A percentile compares a stretch with the other conserved stretches of the same genome.
Evolutionary conservation across 1,140 invertebrate genomes (phyloP).

Genomic region (Oedothorax gibbosus): DNA sequence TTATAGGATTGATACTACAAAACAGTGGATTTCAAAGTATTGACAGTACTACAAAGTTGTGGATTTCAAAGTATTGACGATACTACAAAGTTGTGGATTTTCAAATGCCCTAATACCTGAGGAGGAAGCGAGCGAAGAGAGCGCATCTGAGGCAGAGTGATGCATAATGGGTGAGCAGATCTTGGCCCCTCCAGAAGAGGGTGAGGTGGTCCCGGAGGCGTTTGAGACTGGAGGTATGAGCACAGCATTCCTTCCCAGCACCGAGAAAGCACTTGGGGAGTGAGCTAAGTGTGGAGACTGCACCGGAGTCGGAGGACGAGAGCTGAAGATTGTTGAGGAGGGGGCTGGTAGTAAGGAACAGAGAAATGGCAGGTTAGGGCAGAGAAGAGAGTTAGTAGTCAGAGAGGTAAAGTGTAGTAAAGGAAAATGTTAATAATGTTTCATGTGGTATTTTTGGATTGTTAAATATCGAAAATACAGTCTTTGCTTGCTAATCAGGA

Average conservation of each 20-base stretch:
- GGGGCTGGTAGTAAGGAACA: conserved; percentile 34
- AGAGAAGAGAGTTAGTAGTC: neutral
- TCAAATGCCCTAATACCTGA: conserved; percentile 33
- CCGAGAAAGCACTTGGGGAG: conserved; percentile 60
- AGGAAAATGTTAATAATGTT: neutral
- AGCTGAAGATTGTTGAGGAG: conserved; percentile 52
- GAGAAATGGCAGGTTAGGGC: neutral
- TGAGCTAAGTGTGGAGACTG: conserved; percentile 59
- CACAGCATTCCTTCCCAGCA: conserved; percentile 56
- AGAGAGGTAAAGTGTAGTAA: neutral
- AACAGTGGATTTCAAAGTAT: too few relatives aligned
- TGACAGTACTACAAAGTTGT: too few relatives aligned
- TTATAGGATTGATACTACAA: too few relatives aligned
- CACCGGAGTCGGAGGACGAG: conserved; percentile 52
- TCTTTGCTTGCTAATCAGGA: too few relatives aligned
- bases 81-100: too few relatives aligned
- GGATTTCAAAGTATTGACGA: too few relatives aligned
- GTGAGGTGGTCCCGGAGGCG: conserved; percentile 38
- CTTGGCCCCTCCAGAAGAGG: conserved; percentile 25
- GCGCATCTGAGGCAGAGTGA: conserved; percentile 56
- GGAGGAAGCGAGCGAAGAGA: conserved; percentile 54
- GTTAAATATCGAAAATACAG: neutral
- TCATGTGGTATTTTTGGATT: too few relatives aligned
- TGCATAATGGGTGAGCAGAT: conserved; percentile 58
- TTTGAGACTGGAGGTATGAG: conserved; percentile 51